Conservation (phyloP, 2,888 invertebrate genomes). For the Cataglyphis livida region DNA sequence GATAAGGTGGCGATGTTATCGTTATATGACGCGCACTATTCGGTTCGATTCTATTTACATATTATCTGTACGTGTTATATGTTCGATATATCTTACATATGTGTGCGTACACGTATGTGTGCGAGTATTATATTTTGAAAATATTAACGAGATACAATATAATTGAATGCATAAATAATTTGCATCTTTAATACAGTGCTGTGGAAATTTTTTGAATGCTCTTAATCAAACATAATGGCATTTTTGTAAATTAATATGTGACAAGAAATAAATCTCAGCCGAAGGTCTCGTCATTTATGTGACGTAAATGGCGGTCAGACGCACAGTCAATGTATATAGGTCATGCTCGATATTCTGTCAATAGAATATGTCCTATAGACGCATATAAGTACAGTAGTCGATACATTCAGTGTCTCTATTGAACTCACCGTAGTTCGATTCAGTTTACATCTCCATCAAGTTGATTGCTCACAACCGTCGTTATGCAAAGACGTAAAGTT, state of each 20-base stretch:
- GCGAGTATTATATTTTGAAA: not conserved
- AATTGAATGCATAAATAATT: conserved; percentile 21
- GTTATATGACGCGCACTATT: not conserved
- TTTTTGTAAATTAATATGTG: not conserved
- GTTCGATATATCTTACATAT: not conserved
- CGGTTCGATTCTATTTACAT: conserved; percentile 8
- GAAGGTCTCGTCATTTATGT: conserved; percentile 38
- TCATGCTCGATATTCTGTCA: conserved; percentile 26
- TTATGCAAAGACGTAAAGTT: not conserved
- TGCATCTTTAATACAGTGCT: not conserved
- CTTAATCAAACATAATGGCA: conserved; percentile 1
- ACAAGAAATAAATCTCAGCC: not conserved
- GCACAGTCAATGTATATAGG: conserved; percentile 27
- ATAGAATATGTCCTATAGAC: conserved; percentile 21
- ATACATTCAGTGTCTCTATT: not conserved
- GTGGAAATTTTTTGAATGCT: not conserved
- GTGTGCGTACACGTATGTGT: not conserved
- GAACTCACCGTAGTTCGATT: not conserved
- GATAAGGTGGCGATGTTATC: conserved; percentile 34
- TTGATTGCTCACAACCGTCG: not conserved
- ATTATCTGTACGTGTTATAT: not conserved
- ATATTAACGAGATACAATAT: not conserved
- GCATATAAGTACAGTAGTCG: conserved; percentile 15
- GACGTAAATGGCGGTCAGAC: conserved; percentile 15
- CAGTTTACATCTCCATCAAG: conserved; percentile 21